Percentiles rank a stretch among this genome's conserved stretches.
Evolutionary conservation across 1,140 invertebrate species (phyloP).

Genomic region (Notospermus geniculatus): DNA sequence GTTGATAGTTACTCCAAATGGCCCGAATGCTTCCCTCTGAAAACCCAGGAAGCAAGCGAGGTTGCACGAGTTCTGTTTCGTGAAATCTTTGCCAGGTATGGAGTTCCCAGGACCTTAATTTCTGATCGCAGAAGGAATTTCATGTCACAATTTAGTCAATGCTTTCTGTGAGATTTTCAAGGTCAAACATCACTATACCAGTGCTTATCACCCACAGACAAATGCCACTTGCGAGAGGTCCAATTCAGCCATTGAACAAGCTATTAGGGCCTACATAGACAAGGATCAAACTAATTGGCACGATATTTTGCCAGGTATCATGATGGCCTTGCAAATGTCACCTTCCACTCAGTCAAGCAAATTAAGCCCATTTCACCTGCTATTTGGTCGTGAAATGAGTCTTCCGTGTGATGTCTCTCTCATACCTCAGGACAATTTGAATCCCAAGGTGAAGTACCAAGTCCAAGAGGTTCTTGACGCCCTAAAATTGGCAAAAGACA

Average conservation of each 20-base stretch:
- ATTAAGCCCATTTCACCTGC: conserved; percentile 16
- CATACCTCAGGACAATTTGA: conserved; percentile 10
- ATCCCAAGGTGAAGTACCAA: conserved; percentile 4
- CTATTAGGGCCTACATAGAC: conserved; percentile 16
- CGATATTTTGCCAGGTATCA: conserved; percentile 10
- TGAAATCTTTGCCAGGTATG: conserved; percentile 24
- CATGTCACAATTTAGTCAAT: conserved; percentile 24
- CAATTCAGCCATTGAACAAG: conserved; percentile 17
- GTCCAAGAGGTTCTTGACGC: conserved; percentile 10
- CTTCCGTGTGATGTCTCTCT: conserved; percentile 17
- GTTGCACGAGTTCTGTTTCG: conserved; percentile 20
- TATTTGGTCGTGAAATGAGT: conserved; percentile 24
- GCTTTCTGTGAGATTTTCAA: conserved; percentile 31
- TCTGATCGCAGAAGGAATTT: conserved; percentile 28
- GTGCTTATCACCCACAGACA: conserved; percentile 30
- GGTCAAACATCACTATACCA: conserved; percentile 25
- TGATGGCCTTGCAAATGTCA: conserved; percentile 24
- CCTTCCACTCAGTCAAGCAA: conserved; percentile 19
- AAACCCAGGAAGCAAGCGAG: conserved; percentile 21
- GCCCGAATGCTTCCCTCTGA: conserved; percentile 21
- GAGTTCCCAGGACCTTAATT: conserved; percentile 17
- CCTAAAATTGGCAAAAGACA: conserved; percentile 14
- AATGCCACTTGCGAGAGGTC: conserved; percentile 27
- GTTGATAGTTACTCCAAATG: conserved; percentile 21
- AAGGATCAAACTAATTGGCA: conserved; percentile 21